A percentile compares a stretch with the other conserved stretches of the same genome.
Evolutionary conservation across 1,140 invertebrate species (phyloP).

Genomic region (Maconellicoccus hirsutus): DNA sequence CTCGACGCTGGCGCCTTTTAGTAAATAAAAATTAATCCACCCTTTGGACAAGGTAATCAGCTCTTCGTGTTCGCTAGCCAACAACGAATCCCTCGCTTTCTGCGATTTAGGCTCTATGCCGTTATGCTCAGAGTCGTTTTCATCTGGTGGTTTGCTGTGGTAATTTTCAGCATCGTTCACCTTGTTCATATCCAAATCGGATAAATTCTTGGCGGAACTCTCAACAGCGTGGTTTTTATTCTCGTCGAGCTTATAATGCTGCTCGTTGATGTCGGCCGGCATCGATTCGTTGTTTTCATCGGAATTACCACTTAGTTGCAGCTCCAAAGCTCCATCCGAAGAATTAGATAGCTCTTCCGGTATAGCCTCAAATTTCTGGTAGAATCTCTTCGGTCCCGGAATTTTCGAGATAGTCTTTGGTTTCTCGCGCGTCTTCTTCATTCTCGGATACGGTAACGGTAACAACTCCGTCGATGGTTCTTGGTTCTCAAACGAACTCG

Average conservation of each 20-base stretch:
- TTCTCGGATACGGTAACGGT: neutral
- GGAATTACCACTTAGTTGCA: neutral
- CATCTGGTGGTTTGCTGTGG: neutral
- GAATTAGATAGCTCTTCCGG: slow-evolving; percentile 28
- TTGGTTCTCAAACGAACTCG: neutral
- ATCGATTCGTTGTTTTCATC: neutral
- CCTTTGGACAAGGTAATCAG: slow-evolving; percentile 33
- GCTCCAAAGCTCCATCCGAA: neutral
- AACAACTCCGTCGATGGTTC: neutral
- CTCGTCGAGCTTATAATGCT: slow-evolving; percentile 22
- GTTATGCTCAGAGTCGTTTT: neutral
- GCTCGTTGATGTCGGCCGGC: neutral
- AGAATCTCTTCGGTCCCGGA: slow-evolving; percentile 17
- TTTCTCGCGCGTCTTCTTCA: neutral
- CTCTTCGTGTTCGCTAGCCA: slow-evolving; percentile 30
- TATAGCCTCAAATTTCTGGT: slow-evolving; percentile 30
- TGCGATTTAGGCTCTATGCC: slow-evolving; percentile 11
- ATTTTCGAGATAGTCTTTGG: slow-evolving; percentile 5
- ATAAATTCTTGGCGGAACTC: too few species aligned
- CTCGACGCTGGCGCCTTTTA: slow-evolving; percentile 29
- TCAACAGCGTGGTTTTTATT: slow-evolving; percentile 7
- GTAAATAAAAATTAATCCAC: slow-evolving; percentile 35
- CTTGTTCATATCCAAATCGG: too few species aligned
- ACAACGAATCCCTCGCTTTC: slow-evolving; percentile 11
- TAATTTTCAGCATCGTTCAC: neutral